Percentiles rank a stretch among this genome's conserved stretches.
phyloP scores from a whole-genome alignment of 1,140 invertebrate species.

The Drosophila trapezifrons region DNA sequence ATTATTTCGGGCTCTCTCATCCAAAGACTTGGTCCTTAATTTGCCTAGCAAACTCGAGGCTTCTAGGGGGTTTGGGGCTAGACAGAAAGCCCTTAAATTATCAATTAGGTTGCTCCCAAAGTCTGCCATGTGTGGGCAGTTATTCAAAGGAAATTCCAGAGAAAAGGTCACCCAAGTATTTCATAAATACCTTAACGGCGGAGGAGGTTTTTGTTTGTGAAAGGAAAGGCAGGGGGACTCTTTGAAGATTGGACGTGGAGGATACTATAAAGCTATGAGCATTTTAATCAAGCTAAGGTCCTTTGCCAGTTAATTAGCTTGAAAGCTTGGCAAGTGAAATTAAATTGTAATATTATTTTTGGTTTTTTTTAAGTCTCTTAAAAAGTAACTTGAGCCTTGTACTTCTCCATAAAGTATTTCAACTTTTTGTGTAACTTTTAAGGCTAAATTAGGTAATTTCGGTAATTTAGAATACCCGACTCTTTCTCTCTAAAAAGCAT shows the following conservation, averaged over 20 bases:
- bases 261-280: slow-evolving; percentile 14
- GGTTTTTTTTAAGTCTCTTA: not conserved
- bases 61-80: slow-evolving; percentile 8
- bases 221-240: not conserved
- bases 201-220: slow-evolving; percentile 9
- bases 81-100: slow-evolving; percentile 57
- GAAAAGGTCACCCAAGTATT: slow-evolving; percentile 40
- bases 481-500: not conserved
- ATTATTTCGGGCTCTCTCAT: slow-evolving; percentile 21
- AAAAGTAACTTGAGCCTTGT: too few species aligned
- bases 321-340: not conserved
- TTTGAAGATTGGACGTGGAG: slow-evolving; percentile 1
- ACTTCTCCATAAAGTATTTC: not conserved
- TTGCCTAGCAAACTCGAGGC: slow-evolving; percentile 32
- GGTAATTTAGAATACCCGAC: too few species aligned
- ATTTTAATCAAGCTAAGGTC: slow-evolving; percentile 13
- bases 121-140: slow-evolving; percentile 47
- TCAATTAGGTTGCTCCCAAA: slow-evolving; percentile 47
- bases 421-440: not conserved
- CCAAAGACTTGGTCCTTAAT: slow-evolving; percentile 25
- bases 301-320: slow-evolving; percentile 16
- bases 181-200: slow-evolving; percentile 24
- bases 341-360: not conserved
- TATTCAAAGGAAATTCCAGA: slow-evolving; percentile 37
- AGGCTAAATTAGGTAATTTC: too few species aligned